Conservation (phyloP, 1,140 invertebrate species). For the Matsumurasca onukii region DNA sequence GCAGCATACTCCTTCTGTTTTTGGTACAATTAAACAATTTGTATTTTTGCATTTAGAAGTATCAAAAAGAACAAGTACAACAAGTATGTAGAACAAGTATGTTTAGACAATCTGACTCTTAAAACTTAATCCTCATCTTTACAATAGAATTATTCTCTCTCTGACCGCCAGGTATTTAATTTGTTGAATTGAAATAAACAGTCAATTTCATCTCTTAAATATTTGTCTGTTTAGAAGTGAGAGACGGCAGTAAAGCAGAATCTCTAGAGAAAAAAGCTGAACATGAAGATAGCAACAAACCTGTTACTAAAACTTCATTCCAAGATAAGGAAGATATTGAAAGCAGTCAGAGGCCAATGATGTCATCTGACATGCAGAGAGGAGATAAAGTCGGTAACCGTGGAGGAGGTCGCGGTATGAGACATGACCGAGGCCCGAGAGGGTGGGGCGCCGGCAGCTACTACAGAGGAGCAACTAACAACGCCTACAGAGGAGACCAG, state of each 20-base stretch:
- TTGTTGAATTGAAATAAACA: too few relatives aligned
- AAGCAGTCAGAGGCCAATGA: not conserved
- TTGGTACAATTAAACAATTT: too few relatives aligned
- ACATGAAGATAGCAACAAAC: not conserved
- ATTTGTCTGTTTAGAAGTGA: conserved; percentile 19
- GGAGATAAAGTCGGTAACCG: conserved; percentile 9
- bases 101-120: too few relatives aligned
- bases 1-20: too few relatives aligned
- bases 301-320: not conserved
- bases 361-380: conserved; percentile 26
- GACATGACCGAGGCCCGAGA: not conserved
- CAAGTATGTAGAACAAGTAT: too few relatives aligned
- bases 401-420: conserved; percentile 17
- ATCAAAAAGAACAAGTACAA: too few relatives aligned
- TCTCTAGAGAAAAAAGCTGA: conserved; percentile 9
- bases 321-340: conserved; percentile 10
- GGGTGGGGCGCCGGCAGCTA: conserved; percentile 3
- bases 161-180: too few relatives aligned
- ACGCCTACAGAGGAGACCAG: conserved; percentile 22
- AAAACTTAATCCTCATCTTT: too few relatives aligned
- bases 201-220: too few relatives aligned
- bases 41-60: too few relatives aligned
- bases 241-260: not conserved
- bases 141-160: too few relatives aligned
- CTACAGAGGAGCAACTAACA: not conserved